A percentile compares a stretch with the other conserved stretches of the same genome.
Conservation (phyloP, 2,113 vertebrate species). For the Hypanus sabinus region DNA sequence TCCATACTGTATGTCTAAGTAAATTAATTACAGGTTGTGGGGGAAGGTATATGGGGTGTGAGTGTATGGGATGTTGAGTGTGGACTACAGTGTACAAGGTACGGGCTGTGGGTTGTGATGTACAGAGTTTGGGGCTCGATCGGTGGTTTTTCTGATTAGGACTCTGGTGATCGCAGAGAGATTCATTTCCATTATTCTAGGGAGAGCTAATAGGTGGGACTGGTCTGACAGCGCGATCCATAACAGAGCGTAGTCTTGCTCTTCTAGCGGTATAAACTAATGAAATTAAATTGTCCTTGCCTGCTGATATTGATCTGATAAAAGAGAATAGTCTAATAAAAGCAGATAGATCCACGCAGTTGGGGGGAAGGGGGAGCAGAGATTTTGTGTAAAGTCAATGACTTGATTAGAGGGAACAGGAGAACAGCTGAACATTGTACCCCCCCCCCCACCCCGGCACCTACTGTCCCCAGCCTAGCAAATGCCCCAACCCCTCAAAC, state of each 20-base stretch:
- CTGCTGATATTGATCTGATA: not conserved
- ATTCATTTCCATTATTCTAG: not conserved
- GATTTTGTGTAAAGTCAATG: not conserved
- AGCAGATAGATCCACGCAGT: not conserved
- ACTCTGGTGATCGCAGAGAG: not conserved
- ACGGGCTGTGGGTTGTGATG: no score
- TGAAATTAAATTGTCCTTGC: not conserved
- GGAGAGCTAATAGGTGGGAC: not conserved
- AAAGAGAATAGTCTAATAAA: not conserved
- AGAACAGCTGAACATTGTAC: no score
- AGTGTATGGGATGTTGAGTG: no score
- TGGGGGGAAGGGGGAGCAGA: not conserved
- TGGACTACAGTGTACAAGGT: no score
- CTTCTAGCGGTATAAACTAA: not conserved
- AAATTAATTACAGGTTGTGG: no score
- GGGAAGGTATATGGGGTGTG: no score
- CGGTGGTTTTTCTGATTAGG: not conserved
- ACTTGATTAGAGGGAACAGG: not conserved
- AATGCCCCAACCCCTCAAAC: no score
- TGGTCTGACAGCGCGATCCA: not conserved
- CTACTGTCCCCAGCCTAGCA: no score
- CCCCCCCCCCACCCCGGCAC: no score
- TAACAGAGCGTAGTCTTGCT: no score
- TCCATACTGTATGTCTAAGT: no score
- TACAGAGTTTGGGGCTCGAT: not conserved